Evolutionary conservation across 64 coral and sea anemone genomes (phyloP).

Genomic region (Anthopleura sola): DNA sequence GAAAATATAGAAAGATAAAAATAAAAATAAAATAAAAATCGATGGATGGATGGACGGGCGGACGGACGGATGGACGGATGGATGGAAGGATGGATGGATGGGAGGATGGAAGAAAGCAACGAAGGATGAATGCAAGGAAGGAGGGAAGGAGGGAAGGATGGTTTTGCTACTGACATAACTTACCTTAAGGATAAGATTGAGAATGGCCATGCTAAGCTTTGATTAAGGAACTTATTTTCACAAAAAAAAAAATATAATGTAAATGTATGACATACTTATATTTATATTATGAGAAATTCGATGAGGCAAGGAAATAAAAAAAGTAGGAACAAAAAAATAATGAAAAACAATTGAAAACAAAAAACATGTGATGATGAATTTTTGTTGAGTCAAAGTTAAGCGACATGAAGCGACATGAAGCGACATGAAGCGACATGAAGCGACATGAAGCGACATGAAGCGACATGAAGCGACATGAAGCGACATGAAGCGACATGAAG

Average conservation of each 20-base stretch:
- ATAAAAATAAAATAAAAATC: neutral
- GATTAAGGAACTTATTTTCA: neutral
- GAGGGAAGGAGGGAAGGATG: neutral
- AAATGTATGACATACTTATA: neutral
- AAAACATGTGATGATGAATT: neutral
- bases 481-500: neutral
- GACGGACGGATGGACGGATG: neutral
- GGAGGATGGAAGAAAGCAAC: too few species aligned
- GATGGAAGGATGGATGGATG: neutral
- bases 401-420: neutral
- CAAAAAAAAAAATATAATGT: neutral
- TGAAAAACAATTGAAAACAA: neutral
- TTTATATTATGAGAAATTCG: too few species aligned
- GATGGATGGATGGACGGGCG: neutral
- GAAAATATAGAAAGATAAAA: neutral
- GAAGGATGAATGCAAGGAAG: too few species aligned
- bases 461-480: neutral
- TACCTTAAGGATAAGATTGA: constrained; percentile 31
- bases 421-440: neutral
- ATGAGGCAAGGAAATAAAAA: too few species aligned
- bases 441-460: neutral
- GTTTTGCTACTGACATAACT: neutral
- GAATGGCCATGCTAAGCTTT: constrained; percentile 12
- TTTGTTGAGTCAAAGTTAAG: neutral
- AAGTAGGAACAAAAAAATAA: too few species aligned